Evolutionary conservation across 2,113 vertebrate species (phyloP).

Genomic region (Butorides virescens): DNA sequence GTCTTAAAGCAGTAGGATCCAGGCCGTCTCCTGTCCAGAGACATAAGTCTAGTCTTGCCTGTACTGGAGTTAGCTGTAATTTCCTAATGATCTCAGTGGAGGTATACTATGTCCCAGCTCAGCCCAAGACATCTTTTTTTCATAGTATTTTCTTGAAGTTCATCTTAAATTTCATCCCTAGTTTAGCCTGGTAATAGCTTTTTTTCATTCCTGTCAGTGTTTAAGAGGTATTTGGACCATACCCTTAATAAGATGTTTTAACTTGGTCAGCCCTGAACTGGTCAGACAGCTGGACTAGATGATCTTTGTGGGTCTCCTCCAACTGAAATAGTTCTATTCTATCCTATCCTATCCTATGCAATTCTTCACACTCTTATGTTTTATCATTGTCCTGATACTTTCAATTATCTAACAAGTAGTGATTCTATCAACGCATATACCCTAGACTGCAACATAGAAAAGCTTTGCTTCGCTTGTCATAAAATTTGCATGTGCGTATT

Average conservation of each 20-base stretch:
- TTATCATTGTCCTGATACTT: not conserved
- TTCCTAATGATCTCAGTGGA: not conserved
- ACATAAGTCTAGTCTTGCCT: not conserved
- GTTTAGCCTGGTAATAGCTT: not conserved
- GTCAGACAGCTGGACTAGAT: not conserved
- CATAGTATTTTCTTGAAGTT: not conserved
- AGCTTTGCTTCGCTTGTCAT: not conserved
- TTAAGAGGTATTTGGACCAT: not conserved
- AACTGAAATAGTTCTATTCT: not conserved
- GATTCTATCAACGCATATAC: not conserved
- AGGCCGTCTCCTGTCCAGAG: not conserved
- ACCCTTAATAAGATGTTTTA: not conserved
- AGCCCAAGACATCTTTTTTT: not conserved
- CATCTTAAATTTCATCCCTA: not conserved
- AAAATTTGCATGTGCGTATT: not conserved
- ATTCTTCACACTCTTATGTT: not conserved
- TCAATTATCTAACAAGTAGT: not conserved
- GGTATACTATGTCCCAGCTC: not conserved
- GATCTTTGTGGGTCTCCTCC: not conserved
- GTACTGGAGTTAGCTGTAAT: not conserved
- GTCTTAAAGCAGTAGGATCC: not conserved
- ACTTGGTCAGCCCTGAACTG: not conserved
- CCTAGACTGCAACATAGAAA: not conserved
- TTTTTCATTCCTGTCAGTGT: not conserved
- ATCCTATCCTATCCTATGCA: not conserved